Evolutionary conservation across 2,113 vertebrate species (phyloP).

Genomic region (Cairina moschata): DNA sequence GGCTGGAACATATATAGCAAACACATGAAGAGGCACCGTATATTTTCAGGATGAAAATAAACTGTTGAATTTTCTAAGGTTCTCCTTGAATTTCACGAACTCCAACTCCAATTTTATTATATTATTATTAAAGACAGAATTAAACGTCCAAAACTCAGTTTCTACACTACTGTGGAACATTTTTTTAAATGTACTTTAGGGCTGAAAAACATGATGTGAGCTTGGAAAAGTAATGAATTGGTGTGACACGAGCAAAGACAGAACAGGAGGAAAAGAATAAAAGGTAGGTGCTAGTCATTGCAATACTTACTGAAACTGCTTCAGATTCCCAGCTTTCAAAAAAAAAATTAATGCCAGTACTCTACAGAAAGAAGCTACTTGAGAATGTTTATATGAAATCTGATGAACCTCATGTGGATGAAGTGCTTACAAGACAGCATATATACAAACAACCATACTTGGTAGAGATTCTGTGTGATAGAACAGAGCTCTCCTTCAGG

Average conservation of each 20-base stretch:
- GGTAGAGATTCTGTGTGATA: neutral
- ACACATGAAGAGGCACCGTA: neutral
- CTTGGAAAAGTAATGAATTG: neutral
- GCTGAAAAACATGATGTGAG: neutral
- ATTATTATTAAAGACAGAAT: neutral
- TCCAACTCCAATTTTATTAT: neutral
- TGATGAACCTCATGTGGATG: neutral
- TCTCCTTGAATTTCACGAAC: neutral
- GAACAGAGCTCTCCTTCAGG: neutral
- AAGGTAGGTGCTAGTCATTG: neutral
- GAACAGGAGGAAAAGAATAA: neutral
- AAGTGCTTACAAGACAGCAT: neutral
- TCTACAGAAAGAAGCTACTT: neutral
- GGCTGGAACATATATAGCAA: neutral
- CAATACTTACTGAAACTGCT: constrained; percentile 14
- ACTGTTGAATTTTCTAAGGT: neutral
- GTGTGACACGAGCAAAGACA: neutral
- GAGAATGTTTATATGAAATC: neutral
- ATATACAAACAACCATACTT: neutral
- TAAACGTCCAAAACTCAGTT: neutral
- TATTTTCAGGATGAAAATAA: neutral
- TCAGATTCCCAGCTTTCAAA: constrained; percentile 10
- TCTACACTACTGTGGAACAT: neutral
- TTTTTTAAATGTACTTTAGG: neutral
- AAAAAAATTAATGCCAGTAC: neutral